Evolutionary conservation across 2,113 vertebrate species (phyloP), one percentile per base, ranked within the genome.

Genomic region (Formicarius rufipectus): DNA sequence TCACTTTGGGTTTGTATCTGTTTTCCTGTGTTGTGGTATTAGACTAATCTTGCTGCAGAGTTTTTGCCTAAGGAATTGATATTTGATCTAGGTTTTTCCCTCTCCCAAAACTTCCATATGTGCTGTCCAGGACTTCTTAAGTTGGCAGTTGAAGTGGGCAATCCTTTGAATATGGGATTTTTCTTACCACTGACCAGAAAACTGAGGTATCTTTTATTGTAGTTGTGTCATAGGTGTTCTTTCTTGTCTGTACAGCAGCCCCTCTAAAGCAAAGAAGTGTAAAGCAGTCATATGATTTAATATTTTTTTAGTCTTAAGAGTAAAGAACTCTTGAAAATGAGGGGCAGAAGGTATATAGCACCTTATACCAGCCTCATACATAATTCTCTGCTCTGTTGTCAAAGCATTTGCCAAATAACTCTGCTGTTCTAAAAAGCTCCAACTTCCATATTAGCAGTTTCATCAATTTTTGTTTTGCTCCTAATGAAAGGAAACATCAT

Each of bases 101-200:
- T 37, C 20, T 87, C 56, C 14, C 67, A 75, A 21, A 52, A 45
- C 21, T 79, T 19, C 17, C 20, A 23, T 42, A 1, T 42, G 20
- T 39, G 10, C 35, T 53, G 10, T 39, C 23, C 11, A 25, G 18
- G 62, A 14, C 30, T 50, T 69, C 22, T 82, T 45, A 45, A 79
- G 4, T 4, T 20, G 21, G 15, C 12, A 58, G 22, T 7, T 35
- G n/a, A 28, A 44, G 42, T 23, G 2, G 25, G 50, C 21, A 68
- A 6, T 22, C 18, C 22, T 78, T 74, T 69, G 18, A 50, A 74
- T 45, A 49, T 1, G 63, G 12, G 28, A 27, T 16, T 55, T 74
- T 4, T 63, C 1, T 2, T 64, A 45, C 39, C 8, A 55, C 14
- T 0, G 1, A 10, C 9, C 63, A 63, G 13, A 8, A 67, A 84